phyloP scores from a whole-genome alignment of 1,140 invertebrate species.

The Bombus sibiricus region DNA sequence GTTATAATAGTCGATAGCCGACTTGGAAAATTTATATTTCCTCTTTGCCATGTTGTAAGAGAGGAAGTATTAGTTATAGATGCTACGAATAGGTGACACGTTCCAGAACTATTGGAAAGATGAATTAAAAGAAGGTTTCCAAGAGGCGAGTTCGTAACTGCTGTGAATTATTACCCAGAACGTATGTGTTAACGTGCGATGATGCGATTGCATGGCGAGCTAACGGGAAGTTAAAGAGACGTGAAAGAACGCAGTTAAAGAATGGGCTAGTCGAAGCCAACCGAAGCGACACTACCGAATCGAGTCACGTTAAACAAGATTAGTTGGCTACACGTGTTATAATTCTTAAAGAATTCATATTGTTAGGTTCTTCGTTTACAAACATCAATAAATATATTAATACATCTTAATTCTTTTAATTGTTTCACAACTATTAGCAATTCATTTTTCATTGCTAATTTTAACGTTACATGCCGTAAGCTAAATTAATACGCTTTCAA shows the following conservation, averaged over 20 bases:
- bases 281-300: background rate
- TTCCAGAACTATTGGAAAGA: background rate
- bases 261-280: background rate
- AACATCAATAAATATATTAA: background rate
- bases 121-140: background rate
- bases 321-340: background rate
- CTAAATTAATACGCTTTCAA: background rate
- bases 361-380: background rate
- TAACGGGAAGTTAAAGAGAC: slow-evolving; percentile 16
- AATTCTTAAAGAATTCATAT: background rate
- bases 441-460: background rate
- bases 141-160: background rate
- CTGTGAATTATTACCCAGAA: background rate
- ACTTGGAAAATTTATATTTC: background rate
- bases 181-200: background rate
- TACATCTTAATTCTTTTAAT: background rate
- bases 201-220: background rate
- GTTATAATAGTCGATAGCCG: background rate
- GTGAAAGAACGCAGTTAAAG: slow-evolving; percentile 2
- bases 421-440: too few relatives aligned
- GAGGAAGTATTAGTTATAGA: background rate
- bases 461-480: background rate
- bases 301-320: background rate
- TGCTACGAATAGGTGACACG: background rate
- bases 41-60: background rate